These are phyloP conservation scores for Pogonognathellus flavescens DNA, from an alignment of 1,140 invertebrate species.

Conservation along the genomic window DNA sequence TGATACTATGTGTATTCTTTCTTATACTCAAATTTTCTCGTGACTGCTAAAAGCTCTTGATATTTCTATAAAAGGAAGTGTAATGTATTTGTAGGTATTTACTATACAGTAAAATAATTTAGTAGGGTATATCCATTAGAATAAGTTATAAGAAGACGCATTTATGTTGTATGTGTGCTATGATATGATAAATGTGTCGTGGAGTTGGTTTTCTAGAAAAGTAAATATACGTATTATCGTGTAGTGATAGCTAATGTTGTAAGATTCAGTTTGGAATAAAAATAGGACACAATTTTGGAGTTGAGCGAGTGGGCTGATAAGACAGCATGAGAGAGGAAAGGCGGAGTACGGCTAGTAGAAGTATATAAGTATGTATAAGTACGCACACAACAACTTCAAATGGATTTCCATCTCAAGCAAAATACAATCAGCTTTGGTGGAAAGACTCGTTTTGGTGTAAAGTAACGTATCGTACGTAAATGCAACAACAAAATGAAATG, in stretches of 20 bases:
- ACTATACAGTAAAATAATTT: no score
- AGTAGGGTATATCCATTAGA: no score
- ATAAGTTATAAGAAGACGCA: no score
- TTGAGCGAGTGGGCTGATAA: constrained; percentile 50
- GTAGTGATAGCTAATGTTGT: not conserved
- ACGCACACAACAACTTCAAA: constrained; percentile 14
- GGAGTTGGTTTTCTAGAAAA: not conserved
- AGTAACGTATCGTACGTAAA: constrained; percentile 29
- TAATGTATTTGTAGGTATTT: not conserved
- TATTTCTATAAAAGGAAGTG: constrained; percentile 32
- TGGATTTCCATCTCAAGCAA: constrained; percentile 28
- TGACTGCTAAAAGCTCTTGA: constrained; percentile 22
- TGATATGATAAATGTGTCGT: constrained; percentile 13
- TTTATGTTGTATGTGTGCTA: no score
- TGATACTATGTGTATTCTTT: not conserved
- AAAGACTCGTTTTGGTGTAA: constrained; percentile 50
- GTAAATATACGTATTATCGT: not conserved
- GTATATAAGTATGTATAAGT: not conserved
- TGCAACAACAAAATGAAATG: constrained; percentile 38
- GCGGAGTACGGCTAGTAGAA: not conserved
- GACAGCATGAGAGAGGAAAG: not conserved
- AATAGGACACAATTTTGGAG: constrained; percentile 57
- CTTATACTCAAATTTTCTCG: no score
- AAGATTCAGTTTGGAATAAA: constrained; percentile 32
- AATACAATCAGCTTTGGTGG: constrained; percentile 25